Percentiles rank a stretch among this genome's conserved stretches.
These are phyloP conservation scores for Harpagifer antarcticus DNA, from an alignment of 2,797 vertebrate genomes.

Conservation along the genomic window DNA sequence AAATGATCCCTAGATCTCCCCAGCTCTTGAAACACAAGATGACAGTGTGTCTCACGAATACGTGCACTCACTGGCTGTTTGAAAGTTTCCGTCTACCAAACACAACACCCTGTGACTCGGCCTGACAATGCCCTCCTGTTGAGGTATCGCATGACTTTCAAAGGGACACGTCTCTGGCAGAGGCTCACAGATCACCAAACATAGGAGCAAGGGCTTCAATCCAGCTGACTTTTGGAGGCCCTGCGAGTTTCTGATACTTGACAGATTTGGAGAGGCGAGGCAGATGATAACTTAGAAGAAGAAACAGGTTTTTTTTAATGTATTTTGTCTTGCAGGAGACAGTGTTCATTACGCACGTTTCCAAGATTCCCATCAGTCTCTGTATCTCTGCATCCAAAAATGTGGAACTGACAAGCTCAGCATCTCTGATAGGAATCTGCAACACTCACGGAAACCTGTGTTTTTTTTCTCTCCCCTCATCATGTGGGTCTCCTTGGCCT, in stretches of 20 bases:
- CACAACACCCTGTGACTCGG: constrained; percentile 56
- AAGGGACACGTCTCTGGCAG: constrained; percentile 59
- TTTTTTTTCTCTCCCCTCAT: constrained; percentile 2
- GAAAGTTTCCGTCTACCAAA: constrained; percentile 45
- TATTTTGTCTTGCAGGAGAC: constrained; percentile 9
- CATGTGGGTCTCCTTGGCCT: constrained; percentile 56
- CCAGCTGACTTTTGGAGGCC: constrained; percentile 52
- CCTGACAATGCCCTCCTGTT: constrained; percentile 65
- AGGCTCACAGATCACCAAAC: constrained; percentile 45
- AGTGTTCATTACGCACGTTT: constrained; percentile 25
- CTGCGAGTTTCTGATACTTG: constrained; percentile 40
- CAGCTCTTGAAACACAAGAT: constrained; percentile 31
- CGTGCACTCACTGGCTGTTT: constrained; percentile 19
- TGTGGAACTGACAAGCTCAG: constrained; percentile 66
- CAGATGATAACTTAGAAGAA: not conserved
- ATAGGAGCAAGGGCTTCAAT: constrained; percentile 47
- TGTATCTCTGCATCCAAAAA: constrained; percentile 46
- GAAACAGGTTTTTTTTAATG: not conserved
- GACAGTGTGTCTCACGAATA: constrained; percentile 20
- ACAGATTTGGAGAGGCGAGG: constrained; percentile 29
- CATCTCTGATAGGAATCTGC: constrained; percentile 76
- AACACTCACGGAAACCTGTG: constrained; percentile 57
- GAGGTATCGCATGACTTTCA: constrained; percentile 49
- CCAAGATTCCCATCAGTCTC: constrained; percentile 56
- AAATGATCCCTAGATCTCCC: not conserved